Evolutionary conservation across 1,140 invertebrate species (phyloP).

Genomic region (Sarcophaga bullata): DNA sequence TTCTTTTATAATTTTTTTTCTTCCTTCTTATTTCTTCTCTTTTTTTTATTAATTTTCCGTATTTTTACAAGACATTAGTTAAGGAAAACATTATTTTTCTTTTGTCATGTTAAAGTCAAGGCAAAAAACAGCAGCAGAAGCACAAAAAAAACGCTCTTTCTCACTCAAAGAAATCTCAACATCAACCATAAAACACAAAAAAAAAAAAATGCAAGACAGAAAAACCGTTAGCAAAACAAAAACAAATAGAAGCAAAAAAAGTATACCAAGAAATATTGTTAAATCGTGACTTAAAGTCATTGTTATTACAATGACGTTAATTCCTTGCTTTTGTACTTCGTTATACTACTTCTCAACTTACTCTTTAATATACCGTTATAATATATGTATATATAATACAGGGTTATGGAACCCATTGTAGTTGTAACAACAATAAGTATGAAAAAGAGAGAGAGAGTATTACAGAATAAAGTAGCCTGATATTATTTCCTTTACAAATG

Average conservation of each 20-base stretch:
- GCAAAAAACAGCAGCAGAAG: too few relatives aligned
- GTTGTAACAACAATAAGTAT: too few relatives aligned
- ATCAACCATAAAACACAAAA: too few relatives aligned
- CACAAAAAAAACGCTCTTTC: too few relatives aligned
- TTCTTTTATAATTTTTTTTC: too few relatives aligned
- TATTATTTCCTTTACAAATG: constrained; percentile 18
- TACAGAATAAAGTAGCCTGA: neutral
- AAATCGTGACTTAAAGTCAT: constrained; percentile 16
- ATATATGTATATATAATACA: too few relatives aligned
- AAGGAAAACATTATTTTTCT: neutral
- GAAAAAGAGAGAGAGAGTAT: neutral
- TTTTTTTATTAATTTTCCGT: too few relatives aligned
- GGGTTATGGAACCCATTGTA: too few relatives aligned
- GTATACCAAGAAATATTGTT: neutral
- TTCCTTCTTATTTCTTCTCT: too few relatives aligned
- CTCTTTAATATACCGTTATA: too few relatives aligned
- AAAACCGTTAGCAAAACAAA: neutral
- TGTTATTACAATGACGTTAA: constrained; percentile 2
- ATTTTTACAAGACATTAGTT: neutral
- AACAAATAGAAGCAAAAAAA: neutral
- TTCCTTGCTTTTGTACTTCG: neutral
- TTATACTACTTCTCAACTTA: neutral
- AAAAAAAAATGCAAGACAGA: too few relatives aligned
- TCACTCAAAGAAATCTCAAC: too few relatives aligned
- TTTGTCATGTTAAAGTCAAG: neutral